Percentiles rank a stretch among this genome's conserved stretches.
Evolutionary conservation across 2,797 vertebrate genomes (phyloP).

Genomic region (Helicolenus hilgendorfi): DNA sequence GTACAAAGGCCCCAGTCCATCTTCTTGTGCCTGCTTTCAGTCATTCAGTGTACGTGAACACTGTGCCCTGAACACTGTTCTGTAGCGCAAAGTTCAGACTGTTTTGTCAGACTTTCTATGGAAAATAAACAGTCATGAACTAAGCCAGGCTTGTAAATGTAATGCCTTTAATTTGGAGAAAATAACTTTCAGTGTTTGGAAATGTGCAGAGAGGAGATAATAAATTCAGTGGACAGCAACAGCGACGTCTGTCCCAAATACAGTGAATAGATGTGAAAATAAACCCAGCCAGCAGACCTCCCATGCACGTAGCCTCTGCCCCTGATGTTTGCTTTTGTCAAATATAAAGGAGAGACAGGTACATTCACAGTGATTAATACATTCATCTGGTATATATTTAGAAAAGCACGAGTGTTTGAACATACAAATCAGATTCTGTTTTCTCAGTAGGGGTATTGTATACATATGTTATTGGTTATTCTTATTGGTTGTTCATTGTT

Average conservation of each 20-base stretch:
- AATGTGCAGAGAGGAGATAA: slow-evolving; percentile 19
- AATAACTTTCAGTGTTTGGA: slow-evolving; percentile 24
- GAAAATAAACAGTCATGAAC: slow-evolving; percentile 10
- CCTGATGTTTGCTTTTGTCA: slow-evolving; percentile 39
- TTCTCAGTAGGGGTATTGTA: not conserved
- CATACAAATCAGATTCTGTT: not conserved
- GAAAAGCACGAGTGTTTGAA: not conserved
- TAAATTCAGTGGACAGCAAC: slow-evolving; percentile 13
- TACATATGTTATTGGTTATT: not conserved
- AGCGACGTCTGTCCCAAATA: slow-evolving; percentile 8
- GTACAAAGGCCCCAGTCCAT: slow-evolving; percentile 19
- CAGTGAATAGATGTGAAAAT: slow-evolving; percentile 38
- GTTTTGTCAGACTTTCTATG: slow-evolving; percentile 34
- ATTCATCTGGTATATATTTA: not conserved
- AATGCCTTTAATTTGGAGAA: slow-evolving; percentile 1
- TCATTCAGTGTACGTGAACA: not conserved
- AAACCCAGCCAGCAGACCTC: slow-evolving; percentile 20
- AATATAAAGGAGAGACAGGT: not conserved
- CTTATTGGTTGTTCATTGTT: slow-evolving; percentile 7
- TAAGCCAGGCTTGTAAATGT: slow-evolving; percentile 9
- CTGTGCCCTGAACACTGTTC: not conserved
- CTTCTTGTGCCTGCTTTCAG: slow-evolving; percentile 20
- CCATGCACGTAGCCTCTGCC: not conserved
- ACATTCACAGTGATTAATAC: not conserved
- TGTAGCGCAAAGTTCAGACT: slow-evolving; percentile 1